A percentile compares a stretch with the other conserved stretches of the same genome.
Evolutionary conservation across 2,797 vertebrate species (phyloP).

Genomic region (Huso huso): DNA sequence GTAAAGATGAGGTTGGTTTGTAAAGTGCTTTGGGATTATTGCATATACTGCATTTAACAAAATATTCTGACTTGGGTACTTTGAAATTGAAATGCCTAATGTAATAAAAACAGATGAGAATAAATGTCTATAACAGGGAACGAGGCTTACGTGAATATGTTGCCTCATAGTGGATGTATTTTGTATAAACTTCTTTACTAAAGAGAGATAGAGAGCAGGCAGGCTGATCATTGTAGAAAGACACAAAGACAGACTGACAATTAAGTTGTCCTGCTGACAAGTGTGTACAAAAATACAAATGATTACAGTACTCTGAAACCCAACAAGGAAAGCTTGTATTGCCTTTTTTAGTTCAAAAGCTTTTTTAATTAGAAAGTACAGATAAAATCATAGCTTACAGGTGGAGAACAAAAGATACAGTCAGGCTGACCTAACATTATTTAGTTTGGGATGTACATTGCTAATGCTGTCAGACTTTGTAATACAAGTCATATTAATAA

Average conservation of each 20-base stretch:
- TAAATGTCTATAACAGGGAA: no score
- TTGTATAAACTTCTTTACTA: no score
- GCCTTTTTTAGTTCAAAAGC: background rate
- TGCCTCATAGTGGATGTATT: no score
- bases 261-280: conserved; percentile 3
- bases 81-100: no score
- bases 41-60: no score
- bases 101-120: no score
- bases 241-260: conserved; percentile 22
- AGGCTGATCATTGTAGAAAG: background rate
- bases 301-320: conserved; percentile 17
- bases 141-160: no score
- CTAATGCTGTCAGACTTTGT: background rate
- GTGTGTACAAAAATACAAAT: background rate
- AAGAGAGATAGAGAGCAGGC: conserved; percentile 2
- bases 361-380: background rate
- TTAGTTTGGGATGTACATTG: background rate
- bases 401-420: background rate
- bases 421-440: background rate
- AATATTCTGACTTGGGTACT: no score
- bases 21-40: no score
- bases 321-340: background rate
- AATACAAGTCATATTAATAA: background rate
- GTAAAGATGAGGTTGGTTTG: no score
- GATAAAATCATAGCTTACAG: background rate